Evolutionary conservation across 2,888 invertebrate genomes (phyloP), one percentile per base, ranked within the genome.

Genomic region (Microctonus brassicae): DNA sequence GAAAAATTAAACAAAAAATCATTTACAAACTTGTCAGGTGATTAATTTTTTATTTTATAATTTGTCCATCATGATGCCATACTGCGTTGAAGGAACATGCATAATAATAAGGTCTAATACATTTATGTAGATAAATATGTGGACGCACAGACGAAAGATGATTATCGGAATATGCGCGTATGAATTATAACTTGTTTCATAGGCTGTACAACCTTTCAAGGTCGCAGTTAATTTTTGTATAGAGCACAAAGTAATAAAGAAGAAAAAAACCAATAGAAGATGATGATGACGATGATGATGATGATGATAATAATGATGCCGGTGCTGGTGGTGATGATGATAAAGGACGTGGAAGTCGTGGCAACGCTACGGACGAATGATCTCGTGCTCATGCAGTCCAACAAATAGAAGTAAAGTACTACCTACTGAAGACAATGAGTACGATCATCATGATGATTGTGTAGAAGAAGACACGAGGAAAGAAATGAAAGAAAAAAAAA

Each of bases 11-110:
- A n/a, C n/a, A n/a, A n/a, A n/a, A n/a, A n/a, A n/a, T n/a, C n/a
- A n/a, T n/a, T n/a, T n/a, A n/a, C n/a, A n/a, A n/a, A n/a, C n/a
- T n/a, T n/a, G n/a, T n/a, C n/a, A n/a, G n/a, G n/a, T n/a, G n/a
- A n/a, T n/a, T n/a, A n/a, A n/a, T n/a, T n/a, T n/a, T n/a, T n/a
- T n/a, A n/a, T n/a, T n/a, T n/a, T n/a, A n/a, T n/a, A n/a, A n/a
- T n/a, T n/a, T n/a, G n/a, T n/a, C n/a, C n/a, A n/a, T 47, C 60
- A 47, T 68, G 47, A 68, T 60, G 33, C 47, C 33, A 58, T 60
- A 24, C 22, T 22, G 66, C 39, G 57, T 24, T 57, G 42, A 47
- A 17, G 17, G 17, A 47, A 66, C 57, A 34, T 20, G 39, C 26
- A 39, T 3, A 29, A 36, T 66, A 66, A 66, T 66, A 57, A 66